Evolutionary conservation across 2,113 vertebrate species (phyloP).

Genomic region (Gulo gulo): DNA sequence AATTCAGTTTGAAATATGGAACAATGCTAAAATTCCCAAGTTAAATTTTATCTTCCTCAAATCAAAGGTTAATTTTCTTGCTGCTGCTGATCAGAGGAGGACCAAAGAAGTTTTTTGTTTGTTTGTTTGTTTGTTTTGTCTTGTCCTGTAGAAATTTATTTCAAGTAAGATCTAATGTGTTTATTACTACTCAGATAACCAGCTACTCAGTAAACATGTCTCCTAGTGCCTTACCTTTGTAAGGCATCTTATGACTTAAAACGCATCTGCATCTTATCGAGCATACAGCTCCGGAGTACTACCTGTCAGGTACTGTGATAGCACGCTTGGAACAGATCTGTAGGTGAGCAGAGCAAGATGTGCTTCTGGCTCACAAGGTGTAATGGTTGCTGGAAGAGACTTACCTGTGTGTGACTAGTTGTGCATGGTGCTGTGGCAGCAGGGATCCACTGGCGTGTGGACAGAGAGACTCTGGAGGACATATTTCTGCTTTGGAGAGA

Average conservation of each 20-base stretch:
- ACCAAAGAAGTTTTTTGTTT: not conserved
- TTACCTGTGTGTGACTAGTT: accelerated
- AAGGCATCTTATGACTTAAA: not conserved
- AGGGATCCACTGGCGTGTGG: not conserved
- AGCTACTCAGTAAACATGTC: not conserved
- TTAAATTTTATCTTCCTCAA: constrained; percentile 3
- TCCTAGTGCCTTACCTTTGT: not conserved
- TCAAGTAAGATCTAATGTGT: not conserved
- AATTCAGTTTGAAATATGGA: constrained; percentile 11
- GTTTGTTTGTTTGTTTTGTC: not conserved
- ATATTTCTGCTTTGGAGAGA: not conserved
- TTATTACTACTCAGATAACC: not conserved
- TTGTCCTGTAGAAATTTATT: not conserved
- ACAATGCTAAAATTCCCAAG: not conserved
- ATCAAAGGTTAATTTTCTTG: not conserved
- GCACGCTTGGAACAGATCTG: not conserved
- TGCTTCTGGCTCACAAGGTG: not conserved
- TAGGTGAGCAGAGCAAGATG: not conserved
- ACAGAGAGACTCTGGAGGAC: not conserved
- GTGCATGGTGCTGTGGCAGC: not conserved
- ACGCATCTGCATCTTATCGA: not conserved
- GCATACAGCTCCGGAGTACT: not conserved
- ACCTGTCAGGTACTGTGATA: not conserved
- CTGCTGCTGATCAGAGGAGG: not conserved
- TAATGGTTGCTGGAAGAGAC: not conserved